phyloP scores from a whole-genome alignment of 2,888 invertebrate species.

The Argynnis bischoffii region DNA sequence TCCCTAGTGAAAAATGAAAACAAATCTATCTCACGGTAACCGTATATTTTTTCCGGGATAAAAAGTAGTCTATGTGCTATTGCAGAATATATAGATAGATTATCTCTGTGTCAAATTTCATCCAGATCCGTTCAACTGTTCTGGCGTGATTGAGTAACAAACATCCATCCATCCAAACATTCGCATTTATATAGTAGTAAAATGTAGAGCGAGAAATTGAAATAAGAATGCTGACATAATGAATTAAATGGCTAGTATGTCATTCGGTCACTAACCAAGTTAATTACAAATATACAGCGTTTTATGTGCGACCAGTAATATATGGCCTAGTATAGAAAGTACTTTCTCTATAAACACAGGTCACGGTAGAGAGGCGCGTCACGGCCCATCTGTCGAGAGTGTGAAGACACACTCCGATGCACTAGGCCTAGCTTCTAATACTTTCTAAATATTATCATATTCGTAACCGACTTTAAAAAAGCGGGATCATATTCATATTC shows the following conservation, averaged over 20 bases:
- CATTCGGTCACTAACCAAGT: background rate
- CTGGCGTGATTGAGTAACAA: too few species aligned
- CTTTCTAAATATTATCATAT: conserved; percentile 9
- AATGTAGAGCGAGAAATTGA: background rate
- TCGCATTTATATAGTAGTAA: too few species aligned
- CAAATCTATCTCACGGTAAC: too few species aligned
- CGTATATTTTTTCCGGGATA: too few species aligned
- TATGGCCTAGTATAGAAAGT: conserved; percentile 5
- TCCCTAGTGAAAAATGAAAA: too few species aligned
- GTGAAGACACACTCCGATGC: conserved; percentile 31
- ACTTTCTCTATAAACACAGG: conserved; percentile 14
- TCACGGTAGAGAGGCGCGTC: conserved; percentile 26
- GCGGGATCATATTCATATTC: background rate
- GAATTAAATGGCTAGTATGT: background rate
- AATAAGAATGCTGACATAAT: too few species aligned
- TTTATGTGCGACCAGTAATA: background rate
- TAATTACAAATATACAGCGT: too few species aligned
- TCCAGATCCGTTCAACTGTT: too few species aligned
- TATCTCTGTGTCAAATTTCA: too few species aligned
- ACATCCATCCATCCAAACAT: too few species aligned
- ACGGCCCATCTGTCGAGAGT: conserved; percentile 30
- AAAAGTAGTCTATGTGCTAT: too few species aligned
- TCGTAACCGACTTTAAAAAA: background rate
- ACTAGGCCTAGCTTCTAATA: conserved; percentile 4
- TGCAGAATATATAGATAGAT: too few species aligned